A percentile compares a stretch with the other conserved stretches of the same genome.
These are phyloP conservation scores for Lophius piscatorius DNA, from an alignment of 2,113 vertebrate genomes.

Conservation along the genomic window DNA sequence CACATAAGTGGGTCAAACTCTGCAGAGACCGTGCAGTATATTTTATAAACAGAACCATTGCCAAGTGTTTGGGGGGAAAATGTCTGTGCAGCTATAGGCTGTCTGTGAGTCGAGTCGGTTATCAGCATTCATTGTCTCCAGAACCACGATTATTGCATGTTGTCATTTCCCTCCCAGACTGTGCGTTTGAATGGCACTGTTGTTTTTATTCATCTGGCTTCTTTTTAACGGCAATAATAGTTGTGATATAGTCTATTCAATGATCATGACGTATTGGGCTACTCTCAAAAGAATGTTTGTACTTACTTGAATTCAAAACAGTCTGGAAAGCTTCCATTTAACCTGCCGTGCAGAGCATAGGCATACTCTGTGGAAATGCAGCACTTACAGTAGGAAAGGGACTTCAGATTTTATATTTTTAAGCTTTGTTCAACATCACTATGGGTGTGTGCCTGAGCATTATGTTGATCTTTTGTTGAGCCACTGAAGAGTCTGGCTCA, in stretches of 20 bases:
- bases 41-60: constrained; percentile 46
- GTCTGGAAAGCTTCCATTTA: background rate
- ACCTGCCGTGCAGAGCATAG: background rate
- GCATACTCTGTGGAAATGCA: no score
- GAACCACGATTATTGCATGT: constrained; percentile 8
- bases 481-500: no score
- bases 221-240: background rate
- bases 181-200: constrained; percentile 1
- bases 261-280: background rate
- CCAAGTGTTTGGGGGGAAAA: constrained; percentile 17
- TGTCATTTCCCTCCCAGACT: constrained; percentile 24
- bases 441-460: no score
- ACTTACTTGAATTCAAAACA: constrained; percentile 1
- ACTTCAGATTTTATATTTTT: no score
- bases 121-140: constrained; percentile 19
- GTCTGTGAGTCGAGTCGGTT: constrained; percentile 14
- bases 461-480: no score
- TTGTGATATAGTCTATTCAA: background rate
- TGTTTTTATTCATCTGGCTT: no score
- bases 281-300: background rate
- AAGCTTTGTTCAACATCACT: no score
- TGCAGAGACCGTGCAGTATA: constrained; percentile 24
- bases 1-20: constrained; percentile 59
- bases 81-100: constrained; percentile 9
- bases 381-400: no score